Evolutionary conservation across 2,797 vertebrate genomes (phyloP).

Genomic region (Moxostoma hubbsi): DNA sequence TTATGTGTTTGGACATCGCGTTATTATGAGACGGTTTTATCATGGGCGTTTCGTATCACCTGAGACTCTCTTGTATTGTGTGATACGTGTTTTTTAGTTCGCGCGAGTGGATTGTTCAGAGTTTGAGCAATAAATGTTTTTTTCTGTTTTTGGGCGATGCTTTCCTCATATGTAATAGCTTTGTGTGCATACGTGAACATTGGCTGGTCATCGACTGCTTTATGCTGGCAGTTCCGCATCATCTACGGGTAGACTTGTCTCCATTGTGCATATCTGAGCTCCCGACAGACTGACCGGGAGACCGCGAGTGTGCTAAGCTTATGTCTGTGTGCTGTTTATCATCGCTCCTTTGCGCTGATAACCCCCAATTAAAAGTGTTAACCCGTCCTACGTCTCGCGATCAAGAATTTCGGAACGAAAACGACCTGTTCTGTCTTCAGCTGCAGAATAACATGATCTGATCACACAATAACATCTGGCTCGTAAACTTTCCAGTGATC

Average conservation of each 20-base stretch:
- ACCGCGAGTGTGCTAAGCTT: conserved; percentile 53
- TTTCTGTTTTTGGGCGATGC: conserved; percentile 12
- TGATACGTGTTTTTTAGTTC: conserved; percentile 58
- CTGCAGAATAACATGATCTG: background rate
- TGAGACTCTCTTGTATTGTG: conserved; percentile 66
- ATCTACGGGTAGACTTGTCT: conserved; percentile 57
- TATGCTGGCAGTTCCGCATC: conserved; percentile 57
- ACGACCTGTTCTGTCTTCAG: conserved; percentile 16
- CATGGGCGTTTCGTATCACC: conserved; percentile 65
- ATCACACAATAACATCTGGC: background rate
- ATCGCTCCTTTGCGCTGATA: background rate
- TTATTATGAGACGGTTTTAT: conserved; percentile 21
- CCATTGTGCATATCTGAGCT: conserved; percentile 64
- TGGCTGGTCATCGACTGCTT: conserved; percentile 36
- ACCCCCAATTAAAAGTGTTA: background rate
- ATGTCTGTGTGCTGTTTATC: conserved; percentile 25
- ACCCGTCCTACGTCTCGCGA: background rate
- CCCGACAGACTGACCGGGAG: conserved; percentile 58
- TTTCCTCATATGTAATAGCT: conserved; percentile 18
- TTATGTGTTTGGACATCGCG: conserved; percentile 39
- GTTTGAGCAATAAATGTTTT: conserved; percentile 62
- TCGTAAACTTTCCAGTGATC: conserved; percentile 36
- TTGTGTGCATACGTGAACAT: conserved; percentile 35
- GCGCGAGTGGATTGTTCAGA: conserved; percentile 65
- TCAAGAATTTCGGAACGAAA: conserved; percentile 12